A percentile compares a stretch with the other conserved stretches of the same genome.
Conservation (phyloP, 2,888 invertebrate genomes). For the Latrodectus hesperus region DNA sequence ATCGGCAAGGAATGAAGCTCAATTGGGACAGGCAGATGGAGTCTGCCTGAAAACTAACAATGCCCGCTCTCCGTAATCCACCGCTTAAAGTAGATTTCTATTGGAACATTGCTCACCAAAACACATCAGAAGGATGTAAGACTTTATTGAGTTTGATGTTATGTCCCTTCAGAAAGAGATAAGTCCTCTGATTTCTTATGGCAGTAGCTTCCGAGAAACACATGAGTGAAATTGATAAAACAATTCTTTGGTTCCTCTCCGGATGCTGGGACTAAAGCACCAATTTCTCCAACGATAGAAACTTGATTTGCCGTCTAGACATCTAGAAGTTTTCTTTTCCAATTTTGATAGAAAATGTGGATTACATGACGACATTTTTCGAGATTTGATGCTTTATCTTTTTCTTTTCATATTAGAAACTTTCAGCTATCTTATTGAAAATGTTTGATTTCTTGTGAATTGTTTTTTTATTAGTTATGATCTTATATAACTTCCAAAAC, state of each 20-base stretch:
- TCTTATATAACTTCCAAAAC: no score
- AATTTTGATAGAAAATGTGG: not conserved
- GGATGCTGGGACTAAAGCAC: conserved; percentile 42
- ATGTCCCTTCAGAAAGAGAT: conserved; percentile 34
- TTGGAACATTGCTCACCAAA: conserved; percentile 16
- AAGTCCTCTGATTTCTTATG: conserved; percentile 50
- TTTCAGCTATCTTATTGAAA: no score
- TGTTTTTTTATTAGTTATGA: no score
- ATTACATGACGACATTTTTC: not conserved
- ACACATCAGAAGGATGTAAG: conserved; percentile 12
- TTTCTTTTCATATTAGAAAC: not conserved
- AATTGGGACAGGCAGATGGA: no score
- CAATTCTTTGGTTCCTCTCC: conserved; percentile 28
- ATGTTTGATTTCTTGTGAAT: no score
- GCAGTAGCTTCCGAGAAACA: conserved; percentile 15
- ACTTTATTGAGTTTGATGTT: conserved; percentile 61
- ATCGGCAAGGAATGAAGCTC: no score
- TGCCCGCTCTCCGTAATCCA: not conserved
- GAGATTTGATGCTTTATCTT: not conserved
- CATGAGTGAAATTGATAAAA: conserved; percentile 37
- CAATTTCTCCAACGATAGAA: conserved; percentile 55
- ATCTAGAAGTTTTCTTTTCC: not conserved
- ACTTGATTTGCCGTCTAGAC: conserved; percentile 34
- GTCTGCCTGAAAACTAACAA: not conserved
- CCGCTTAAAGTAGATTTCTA: conserved; percentile 41